Evolutionary conservation across 2,797 vertebrate species (phyloP), one percentile per base, ranked within the genome.

Genomic region (Chiloscyllium punctatum): DNA sequence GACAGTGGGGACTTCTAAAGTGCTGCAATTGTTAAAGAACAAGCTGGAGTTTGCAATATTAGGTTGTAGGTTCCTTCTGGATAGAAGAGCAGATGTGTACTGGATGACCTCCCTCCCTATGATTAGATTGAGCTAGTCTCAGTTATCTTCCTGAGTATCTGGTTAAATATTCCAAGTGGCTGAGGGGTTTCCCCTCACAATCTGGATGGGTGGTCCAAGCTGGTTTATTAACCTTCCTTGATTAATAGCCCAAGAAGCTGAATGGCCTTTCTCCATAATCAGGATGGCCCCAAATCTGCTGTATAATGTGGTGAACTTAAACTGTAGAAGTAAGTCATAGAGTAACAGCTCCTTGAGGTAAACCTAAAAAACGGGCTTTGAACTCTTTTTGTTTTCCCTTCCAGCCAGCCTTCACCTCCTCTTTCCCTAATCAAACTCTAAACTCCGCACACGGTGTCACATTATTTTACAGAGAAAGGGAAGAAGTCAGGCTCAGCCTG

Each of bases 401-500:
- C 86, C 11, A 18, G 9, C 23, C 0, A 57, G 0, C 57, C 21
- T 21, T 3, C n/a, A 21, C 90, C 87, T 16, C 57, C 87, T 21
- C 15, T 62, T 57, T 0, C 3, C 90, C 16, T 23, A 68, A 68
- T 2, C 16, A 37, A 23, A 66, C 9, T 37, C 33, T 21, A 37
- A 37, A 68, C 33, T 66, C 15, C 68, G 21, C 53, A 33, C 37
- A 13, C 25, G 37, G 0, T 48, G 37, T 87, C 7, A 27, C 23
- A 4, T 77, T 53, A 25, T 51, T 4, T 95, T 68, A 1, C 97
- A 99, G 98, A 98, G 95, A 99, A 98, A 97, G 97, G 96, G 95
- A 98, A 98, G 97, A 98, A 98, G 96, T 96, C 97, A 0, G 96
- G 96, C 0, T 97, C 97, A 0, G 98, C 98, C 74, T 99, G 99